These are phyloP conservation scores for Petrocephalus schoutedeni DNA, from an alignment of 2,797 vertebrate species.

Conservation along the genomic window DNA sequence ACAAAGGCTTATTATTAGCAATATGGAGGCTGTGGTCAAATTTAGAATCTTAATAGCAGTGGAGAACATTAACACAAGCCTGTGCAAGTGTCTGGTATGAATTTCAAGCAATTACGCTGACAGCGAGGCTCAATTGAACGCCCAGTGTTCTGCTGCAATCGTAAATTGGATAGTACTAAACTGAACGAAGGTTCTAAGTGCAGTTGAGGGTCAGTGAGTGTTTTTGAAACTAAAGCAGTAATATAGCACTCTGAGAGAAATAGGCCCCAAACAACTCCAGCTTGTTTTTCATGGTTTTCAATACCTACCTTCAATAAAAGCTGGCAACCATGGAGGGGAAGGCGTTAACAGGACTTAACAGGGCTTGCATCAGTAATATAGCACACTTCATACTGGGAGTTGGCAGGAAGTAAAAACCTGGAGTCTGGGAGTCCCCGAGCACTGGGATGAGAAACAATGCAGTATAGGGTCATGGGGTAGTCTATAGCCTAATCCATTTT, in stretches of 20 bases:
- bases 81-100: not conserved
- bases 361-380: not conserved
- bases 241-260: not conserved
- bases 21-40: not conserved
- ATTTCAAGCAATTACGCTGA: not conserved
- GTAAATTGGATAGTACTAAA: not conserved
- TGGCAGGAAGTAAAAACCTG: no score
- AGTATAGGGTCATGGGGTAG: not conserved
- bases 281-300: not conserved
- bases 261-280: not conserved
- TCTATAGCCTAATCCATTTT: not conserved
- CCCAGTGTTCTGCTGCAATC: slow-evolving; percentile 15
- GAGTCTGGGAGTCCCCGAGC: no score
- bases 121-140: not conserved
- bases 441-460: not conserved
- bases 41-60: slow-evolving; percentile 13
- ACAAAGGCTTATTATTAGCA: slow-evolving; percentile 17
- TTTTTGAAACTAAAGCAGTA: not conserved
- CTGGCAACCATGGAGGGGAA: not conserved
- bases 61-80: not conserved
- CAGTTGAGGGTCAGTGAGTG: not conserved
- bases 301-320: not conserved
- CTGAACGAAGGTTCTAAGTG: not conserved
- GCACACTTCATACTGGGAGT: not conserved
- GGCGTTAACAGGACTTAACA: not conserved